Evolutionary conservation across 2,113 vertebrate species (phyloP).

Genomic region (Salvelinus sp.): DNA sequence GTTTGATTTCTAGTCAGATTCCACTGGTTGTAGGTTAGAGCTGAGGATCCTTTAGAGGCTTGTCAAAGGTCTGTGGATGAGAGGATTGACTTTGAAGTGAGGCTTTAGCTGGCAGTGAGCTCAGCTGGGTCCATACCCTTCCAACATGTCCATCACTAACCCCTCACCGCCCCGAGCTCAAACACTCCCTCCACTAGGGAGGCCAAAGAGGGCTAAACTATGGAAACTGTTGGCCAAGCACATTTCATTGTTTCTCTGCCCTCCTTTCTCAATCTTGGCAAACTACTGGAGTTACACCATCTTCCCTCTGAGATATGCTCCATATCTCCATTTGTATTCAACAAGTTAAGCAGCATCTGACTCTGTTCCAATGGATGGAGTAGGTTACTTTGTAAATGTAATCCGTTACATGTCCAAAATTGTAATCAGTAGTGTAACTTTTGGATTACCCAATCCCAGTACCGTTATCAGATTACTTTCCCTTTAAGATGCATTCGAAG

Average conservation of each 20-base stretch:
- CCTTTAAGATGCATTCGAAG: too few species aligned
- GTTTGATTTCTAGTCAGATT: slow-evolving; percentile 58
- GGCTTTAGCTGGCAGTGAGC: slow-evolving; percentile 51
- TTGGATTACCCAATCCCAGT: slow-evolving; percentile 28
- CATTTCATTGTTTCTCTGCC: slow-evolving; percentile 20
- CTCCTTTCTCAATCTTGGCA: slow-evolving; percentile 10
- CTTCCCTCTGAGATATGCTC: neutral
- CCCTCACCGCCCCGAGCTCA: slow-evolving; percentile 39
- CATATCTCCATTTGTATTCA: slow-evolving; percentile 10
- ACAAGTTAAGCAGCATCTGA: neutral
- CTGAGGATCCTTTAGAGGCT: slow-evolving; percentile 46
- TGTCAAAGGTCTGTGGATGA: slow-evolving; percentile 34
- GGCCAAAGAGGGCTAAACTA: slow-evolving; percentile 21
- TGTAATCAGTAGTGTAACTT: slow-evolving; percentile 26
- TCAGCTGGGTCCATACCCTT: slow-evolving; percentile 58
- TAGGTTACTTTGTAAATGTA: neutral
- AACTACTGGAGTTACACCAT: slow-evolving; percentile 37
- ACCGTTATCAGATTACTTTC: too few species aligned
- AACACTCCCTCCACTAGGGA: slow-evolving; percentile 38
- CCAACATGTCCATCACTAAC: slow-evolving; percentile 58
- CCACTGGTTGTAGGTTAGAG: slow-evolving; percentile 44
- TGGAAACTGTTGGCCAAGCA: slow-evolving; percentile 51
- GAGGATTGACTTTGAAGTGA: slow-evolving; percentile 62
- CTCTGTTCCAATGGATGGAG: too few species aligned
- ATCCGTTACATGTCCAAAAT: too few species aligned